Percentiles rank a stretch among this genome's conserved stretches.
Conservation (phyloP, 1,140 invertebrate species). For the Reticulitermes speratus region DNA sequence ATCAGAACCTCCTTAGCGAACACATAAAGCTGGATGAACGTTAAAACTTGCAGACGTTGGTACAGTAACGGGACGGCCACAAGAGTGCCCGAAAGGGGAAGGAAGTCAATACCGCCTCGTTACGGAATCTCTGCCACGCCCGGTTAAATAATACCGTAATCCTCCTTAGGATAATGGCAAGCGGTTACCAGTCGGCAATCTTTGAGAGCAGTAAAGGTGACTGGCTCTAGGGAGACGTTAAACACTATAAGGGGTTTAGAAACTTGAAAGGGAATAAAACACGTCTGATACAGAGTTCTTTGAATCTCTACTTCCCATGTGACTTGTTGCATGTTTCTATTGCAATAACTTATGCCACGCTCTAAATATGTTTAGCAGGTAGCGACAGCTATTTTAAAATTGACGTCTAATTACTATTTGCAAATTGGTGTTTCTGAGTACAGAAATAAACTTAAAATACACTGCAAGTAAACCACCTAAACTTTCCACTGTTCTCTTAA, state of each 20-base stretch:
- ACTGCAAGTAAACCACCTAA: no score
- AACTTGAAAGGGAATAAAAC: not conserved
- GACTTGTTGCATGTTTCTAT: no score
- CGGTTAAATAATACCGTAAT: not conserved
- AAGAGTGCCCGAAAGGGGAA: not conserved
- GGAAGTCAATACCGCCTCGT: not conserved
- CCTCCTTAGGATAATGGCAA: not conserved
- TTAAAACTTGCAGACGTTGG: not conserved
- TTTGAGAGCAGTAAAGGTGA: not conserved
- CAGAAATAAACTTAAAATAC: no score
- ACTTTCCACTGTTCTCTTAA: no score
- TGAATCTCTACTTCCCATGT: no score
- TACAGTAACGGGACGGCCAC: not conserved
- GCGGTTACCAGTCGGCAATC: not conserved
- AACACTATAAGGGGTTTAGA: not conserved
- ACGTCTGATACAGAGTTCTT: not conserved
- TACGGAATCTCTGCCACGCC: not conserved
- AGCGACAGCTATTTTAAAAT: no score
- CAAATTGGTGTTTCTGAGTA: no score
- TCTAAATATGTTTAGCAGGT: no score
- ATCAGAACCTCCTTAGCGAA: slow-evolving; percentile 15
- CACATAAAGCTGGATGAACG: slow-evolving; percentile 8
- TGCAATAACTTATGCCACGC: no score
- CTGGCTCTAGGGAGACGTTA: not conserved
- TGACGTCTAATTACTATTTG: no score